Evolutionary conservation across 2,888 invertebrate species (phyloP), one percentile per base, ranked within the genome.

Genomic region (Cryptocheilus praepositus): DNA sequence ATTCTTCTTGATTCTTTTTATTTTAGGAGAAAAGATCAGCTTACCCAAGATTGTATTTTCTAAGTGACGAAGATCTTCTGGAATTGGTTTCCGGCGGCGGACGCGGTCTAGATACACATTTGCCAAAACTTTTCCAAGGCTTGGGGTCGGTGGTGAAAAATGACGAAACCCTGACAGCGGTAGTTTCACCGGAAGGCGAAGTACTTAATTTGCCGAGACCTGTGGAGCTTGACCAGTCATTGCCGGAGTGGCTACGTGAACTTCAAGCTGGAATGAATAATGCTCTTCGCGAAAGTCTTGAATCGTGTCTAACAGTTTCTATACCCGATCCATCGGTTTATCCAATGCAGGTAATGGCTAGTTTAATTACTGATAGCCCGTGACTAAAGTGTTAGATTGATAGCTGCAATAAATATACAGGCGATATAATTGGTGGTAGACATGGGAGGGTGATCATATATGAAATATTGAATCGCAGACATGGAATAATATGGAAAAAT

Each of bases 31-130:
- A 99, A 89, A 92, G 99, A 49, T 93, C 95, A 0, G 92, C 94
- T 57, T 99, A 99, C 89, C 98, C 99, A 7, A 91, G 99, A 67
- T 95, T 99, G 81, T 97, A 98, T 87, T 99, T 99, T 88, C 91
- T 99, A 73, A 98, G 98, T 68, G 99, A 99, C 86, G 99, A 99
- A 84, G 99, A 99, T 89, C 91, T 99, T 62, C 90, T 99, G 65
- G 99, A 99, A 90, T 93, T 99, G 70, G 92, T 99, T 52, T 88
- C 88, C n/a, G 86, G 84, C 3, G 86, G 82, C 51, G 81, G 74
- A 8, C 82, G 81, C 61, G 85, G 86, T 3, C 60, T 99, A 87
- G 97, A 98, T 88, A 92, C 94, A 0, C 99, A 99, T 88, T 92
- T 99, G 76, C 97, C 97, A 88, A 99, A 99, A 89, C 90, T 99